phyloP scores from a whole-genome alignment of 2,888 invertebrate genomes.

The Epiblema foenella region DNA sequence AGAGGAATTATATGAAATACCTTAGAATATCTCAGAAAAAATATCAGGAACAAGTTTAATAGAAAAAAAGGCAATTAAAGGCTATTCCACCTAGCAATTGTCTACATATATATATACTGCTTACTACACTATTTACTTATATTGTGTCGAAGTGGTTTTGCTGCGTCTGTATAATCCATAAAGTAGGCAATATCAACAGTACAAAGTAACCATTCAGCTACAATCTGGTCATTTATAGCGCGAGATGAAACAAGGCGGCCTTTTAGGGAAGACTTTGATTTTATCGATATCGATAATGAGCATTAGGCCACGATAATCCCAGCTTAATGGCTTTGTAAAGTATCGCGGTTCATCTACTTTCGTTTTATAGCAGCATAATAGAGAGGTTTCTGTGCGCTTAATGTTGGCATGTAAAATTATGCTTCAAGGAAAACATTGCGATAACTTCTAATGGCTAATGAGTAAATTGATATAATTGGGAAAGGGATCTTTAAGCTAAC shows the following conservation, averaged over 20 bases:
- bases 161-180: constrained; percentile 73
- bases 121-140: too few relatives aligned
- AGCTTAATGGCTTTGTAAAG: constrained; percentile 32
- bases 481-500: neutral
- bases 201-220: constrained; percentile 80
- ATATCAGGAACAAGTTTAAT: too few relatives aligned
- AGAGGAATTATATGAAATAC: too few relatives aligned
- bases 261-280: constrained; percentile 55
- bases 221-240: constrained; percentile 81
- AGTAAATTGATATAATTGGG: neutral
- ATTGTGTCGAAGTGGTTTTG: constrained; percentile 61
- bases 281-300: constrained; percentile 58
- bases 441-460: neutral
- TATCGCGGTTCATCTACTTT: constrained; percentile 11
- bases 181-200: constrained; percentile 75
- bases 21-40: too few relatives aligned
- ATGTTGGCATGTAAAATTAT: constrained; percentile 2
- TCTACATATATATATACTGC: too few relatives aligned
- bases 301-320: constrained; percentile 30
- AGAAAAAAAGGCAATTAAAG: too few relatives aligned
- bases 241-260: constrained; percentile 78
- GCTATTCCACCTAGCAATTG: too few relatives aligned
- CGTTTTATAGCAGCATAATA: constrained; percentile 13
- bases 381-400: constrained; percentile 6
- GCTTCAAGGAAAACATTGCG: neutral